These are phyloP conservation scores for Glandiceps talaboti DNA, from an alignment of 53 echinoderm and acorn worm species.

Conservation along the genomic window DNA sequence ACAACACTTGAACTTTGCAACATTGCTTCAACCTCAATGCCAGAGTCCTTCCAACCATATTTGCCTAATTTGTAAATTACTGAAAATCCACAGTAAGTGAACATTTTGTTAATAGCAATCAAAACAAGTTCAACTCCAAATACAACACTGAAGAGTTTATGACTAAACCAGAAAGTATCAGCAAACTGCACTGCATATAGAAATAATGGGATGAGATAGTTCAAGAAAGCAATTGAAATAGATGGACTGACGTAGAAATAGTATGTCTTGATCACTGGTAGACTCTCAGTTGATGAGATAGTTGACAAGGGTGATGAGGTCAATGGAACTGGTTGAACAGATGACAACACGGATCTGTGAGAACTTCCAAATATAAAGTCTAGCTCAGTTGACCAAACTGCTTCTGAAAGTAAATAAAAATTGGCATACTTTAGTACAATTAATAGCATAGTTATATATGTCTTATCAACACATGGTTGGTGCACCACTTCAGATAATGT, in stretches of 20 bases:
- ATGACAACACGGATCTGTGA: not conserved
- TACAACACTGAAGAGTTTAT: conserved; percentile 81
- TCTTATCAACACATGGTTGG: too few relatives aligned
- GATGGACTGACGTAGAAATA: not conserved
- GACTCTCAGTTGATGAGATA: not conserved
- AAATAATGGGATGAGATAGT: conserved; percentile 82
- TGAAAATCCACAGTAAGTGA: conserved; percentile 80
- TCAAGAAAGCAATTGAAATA: conserved; percentile 38
- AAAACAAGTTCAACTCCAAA: conserved; percentile 69
- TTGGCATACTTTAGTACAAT: too few relatives aligned
- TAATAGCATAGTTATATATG: too few relatives aligned
- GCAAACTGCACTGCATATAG: conserved; percentile 87
- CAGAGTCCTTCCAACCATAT: conserved; percentile 73
- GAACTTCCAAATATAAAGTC: not conserved
- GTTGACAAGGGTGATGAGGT: not conserved
- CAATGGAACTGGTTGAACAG: not conserved
- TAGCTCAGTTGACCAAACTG: not conserved
- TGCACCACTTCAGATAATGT: too few relatives aligned
- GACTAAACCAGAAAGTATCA: conserved; percentile 92
- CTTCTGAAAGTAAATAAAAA: too few relatives aligned
- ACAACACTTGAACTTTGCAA: conserved; percentile 34
- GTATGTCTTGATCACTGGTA: too few relatives aligned
- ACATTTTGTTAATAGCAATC: conserved; percentile 71
- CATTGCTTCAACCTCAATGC: conserved; percentile 26
- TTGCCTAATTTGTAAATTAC: conserved; percentile 76